Base-by-base conservation (phyloP, 1,140 invertebrate genomes). In the Lordiphosa mommai region DNA sequence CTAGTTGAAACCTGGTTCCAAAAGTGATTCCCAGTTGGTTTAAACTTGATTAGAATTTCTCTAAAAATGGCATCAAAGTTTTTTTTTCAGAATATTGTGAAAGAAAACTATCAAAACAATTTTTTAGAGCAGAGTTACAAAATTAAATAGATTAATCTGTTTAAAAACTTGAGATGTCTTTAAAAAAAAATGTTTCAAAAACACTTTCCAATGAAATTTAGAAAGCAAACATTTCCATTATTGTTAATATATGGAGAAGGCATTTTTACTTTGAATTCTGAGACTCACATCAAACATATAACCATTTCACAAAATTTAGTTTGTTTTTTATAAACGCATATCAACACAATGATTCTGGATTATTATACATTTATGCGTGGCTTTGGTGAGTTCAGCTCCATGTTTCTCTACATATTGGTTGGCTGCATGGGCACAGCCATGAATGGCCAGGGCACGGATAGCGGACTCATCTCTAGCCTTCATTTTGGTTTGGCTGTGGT, bases 361-460 rank as follows among this genome's bases (percentile, higher is more conserved):
- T 32, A 29, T 36, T 41, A 12, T 5, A 43, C 44, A 2, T 43
- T 70, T 7, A 61, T 69, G 50, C 72, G 72, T 3, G 66, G 51
- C n/a, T 4, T 58, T 0, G 53, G 65, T 9, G 72, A 76, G 47
- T 74, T 74, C 4, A 37, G 56, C 10, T 56, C 60, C 12, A 76
- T 56, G 8, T 32, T 56, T 0, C 2, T 76, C 0, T 52, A 74
- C 33, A 74, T 76, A 13, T 6, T 74, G 1, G 23, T 74, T 6
- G 61, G 60, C 16, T 70, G 72, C 12, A 66, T 74, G 65, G 57
- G 52, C 4, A 32, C 37, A 0, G n/a, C 34, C 0, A 6, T 37
- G 2, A 55, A 12, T 8, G 14, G 16, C 1, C 51, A 47, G 4
- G 29, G 29, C 10, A 8, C n/a, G n/a, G 23, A 37, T 10, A 34